Base-by-base conservation (phyloP, 2,797 vertebrate genomes). In the Clarias laeviceps region DNA sequence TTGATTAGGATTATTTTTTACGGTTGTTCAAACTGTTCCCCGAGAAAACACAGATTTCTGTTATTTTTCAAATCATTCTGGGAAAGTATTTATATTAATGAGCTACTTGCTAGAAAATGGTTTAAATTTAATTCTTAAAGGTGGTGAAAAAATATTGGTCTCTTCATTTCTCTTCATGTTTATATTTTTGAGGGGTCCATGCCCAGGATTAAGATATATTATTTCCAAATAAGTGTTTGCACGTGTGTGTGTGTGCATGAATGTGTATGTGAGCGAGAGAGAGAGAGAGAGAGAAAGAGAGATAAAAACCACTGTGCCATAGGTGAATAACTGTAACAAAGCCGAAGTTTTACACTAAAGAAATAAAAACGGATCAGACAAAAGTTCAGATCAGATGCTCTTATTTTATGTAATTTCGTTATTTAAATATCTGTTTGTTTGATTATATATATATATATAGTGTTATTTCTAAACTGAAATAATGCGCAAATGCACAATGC, bases 301-400 rank as follows among this genome's bases (percentile, higher is more conserved):
- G 5, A 1, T n/a, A 69, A 24, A 78, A 88, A 83, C 77, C 82
- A 82, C 66, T 87, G 88, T 88, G 88, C 88, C 85, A 82, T 84
- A 89, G 69, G 73, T 89, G 54, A 80, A 70, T 32, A 68, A 80
- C 24, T 86, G 27, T 69, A 74, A 45, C 59, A 15, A 4, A 24
- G 7, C 5, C 15, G 65, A 89, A 85, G 77, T 84, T 78, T 84
- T 84, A 57, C 66, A 82, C n/a, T 82, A 56, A 86, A 87, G 78
- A 85, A 80, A 77, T 64, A 34, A 80, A 80, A 69, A 34, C 57
- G 2, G 66, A 85, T 62, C 57, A 40, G 76, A 40, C n/a, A 59
- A 83, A 76, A 65, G 77, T 74, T 62, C 54, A 74, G 62, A 74
- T 62, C 54, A 74, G 62, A 74, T 86, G 45, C 72, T 79, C 45